These are phyloP conservation scores for Pagrus major DNA, from an alignment of 2,113 vertebrate species.

Conservation along the genomic window DNA sequence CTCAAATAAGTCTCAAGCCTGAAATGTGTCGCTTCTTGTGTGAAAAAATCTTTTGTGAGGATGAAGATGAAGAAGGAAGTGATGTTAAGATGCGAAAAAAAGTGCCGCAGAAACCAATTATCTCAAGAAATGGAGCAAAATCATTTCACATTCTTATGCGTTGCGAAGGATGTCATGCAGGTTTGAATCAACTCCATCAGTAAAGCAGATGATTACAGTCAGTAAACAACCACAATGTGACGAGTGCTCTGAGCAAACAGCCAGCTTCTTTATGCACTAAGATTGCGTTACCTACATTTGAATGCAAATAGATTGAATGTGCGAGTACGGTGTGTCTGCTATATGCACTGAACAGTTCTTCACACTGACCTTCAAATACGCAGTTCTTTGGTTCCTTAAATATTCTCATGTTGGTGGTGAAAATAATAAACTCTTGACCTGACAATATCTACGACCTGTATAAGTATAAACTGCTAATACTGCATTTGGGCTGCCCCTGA, in stretches of 20 bases:
- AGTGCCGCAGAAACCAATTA: slow-evolving; percentile 75
- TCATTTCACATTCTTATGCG: slow-evolving; percentile 68
- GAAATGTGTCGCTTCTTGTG: slow-evolving; percentile 15
- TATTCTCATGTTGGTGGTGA: background rate
- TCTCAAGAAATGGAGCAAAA: slow-evolving; percentile 79
- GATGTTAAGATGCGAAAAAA: slow-evolving; percentile 60
- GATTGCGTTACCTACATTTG: background rate
- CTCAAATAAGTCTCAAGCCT: slow-evolving; percentile 6
- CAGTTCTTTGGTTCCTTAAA: background rate
- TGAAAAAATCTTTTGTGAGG: slow-evolving; percentile 17
- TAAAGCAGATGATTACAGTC: slow-evolving; percentile 66
- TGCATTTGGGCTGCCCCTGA: no score
- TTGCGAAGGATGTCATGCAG: slow-evolving; percentile 59
- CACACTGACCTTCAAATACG: background rate
- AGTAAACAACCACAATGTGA: slow-evolving; percentile 52
- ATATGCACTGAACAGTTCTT: no score
- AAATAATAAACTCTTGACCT: slow-evolving; percentile 6
- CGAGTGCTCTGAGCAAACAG: slow-evolving; percentile 25
- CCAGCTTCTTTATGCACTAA: background rate
- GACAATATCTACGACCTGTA: background rate
- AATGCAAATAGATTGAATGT: slow-evolving; percentile 22
- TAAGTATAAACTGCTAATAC: no score
- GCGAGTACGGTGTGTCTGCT: background rate
- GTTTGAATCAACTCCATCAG: slow-evolving; percentile 63
- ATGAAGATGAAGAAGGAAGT: slow-evolving; percentile 29